These are phyloP conservation scores for Pegoplata infirma DNA, from an alignment of 2,888 invertebrate genomes.

Conservation along the genomic window DNA sequence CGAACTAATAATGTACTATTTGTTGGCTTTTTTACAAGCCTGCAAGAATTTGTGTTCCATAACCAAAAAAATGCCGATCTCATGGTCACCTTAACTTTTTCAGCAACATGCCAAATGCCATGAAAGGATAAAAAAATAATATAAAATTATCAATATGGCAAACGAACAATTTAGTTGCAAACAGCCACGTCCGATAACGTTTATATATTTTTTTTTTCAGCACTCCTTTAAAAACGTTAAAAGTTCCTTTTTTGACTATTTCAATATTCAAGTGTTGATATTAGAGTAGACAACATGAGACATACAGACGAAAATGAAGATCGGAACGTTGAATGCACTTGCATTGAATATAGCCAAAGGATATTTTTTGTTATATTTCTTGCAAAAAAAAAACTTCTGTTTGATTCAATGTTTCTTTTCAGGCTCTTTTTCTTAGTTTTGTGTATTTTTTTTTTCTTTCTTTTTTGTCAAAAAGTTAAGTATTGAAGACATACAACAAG, in stretches of 20 bases:
- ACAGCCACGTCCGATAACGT: slow-evolving; percentile 61
- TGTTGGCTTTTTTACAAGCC: too few species aligned
- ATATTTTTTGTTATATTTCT: neutral
- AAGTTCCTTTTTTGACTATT: slow-evolving; percentile 26
- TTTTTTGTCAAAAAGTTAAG: slow-evolving; percentile 32
- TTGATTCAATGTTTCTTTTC: slow-evolving; percentile 12
- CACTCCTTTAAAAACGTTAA: slow-evolving; percentile 39
- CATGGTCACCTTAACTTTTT: slow-evolving; percentile 13
- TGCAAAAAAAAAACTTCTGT: slow-evolving; percentile 18
- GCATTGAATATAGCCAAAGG: slow-evolving; percentile 32
- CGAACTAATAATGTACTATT: too few species aligned
- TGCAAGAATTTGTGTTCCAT: too few species aligned
- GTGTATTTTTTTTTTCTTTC: neutral
- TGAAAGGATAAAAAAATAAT: slow-evolving; percentile 26
- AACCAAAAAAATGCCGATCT: too few species aligned
- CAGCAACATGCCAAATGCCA: slow-evolving; percentile 46
- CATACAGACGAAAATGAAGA: slow-evolving; percentile 3
- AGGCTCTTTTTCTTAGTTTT: too few species aligned
- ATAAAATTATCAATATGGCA: slow-evolving; percentile 56
- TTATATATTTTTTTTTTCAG: slow-evolving; percentile 53
- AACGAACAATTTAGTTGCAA: slow-evolving; percentile 60
- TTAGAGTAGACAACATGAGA: slow-evolving; percentile 41
- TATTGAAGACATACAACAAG: slow-evolving; percentile 10
- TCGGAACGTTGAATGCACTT: slow-evolving; percentile 18
- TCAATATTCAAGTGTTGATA: slow-evolving; percentile 57